These are phyloP conservation scores for Melozone crissalis DNA, from an alignment of 2,113 vertebrate genomes.

Conservation along the genomic window DNA sequence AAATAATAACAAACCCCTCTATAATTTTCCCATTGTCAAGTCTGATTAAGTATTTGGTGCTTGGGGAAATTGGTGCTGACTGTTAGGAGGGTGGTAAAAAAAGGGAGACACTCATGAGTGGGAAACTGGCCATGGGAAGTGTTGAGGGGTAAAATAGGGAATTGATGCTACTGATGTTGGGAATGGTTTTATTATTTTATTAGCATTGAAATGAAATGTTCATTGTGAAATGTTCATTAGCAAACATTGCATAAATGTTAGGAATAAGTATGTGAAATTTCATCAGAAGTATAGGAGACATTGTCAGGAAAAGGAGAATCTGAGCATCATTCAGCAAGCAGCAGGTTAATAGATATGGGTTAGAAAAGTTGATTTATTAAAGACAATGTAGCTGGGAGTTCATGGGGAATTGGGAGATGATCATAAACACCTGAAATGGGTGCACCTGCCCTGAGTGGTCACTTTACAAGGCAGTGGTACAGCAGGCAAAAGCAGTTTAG, in stretches of 20 bases:
- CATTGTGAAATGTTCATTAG: not conserved
- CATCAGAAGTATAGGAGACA: not conserved
- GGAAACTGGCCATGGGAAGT: not conserved
- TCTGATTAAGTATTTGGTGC: not conserved
- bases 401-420: not conserved
- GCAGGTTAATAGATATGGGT: not conserved
- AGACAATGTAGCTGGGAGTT: not conserved
- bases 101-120: not conserved
- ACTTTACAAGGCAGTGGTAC: not conserved
- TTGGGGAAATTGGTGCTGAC: not conserved
- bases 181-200: not conserved
- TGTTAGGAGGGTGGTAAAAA: not conserved
- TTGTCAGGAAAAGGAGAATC: not conserved
- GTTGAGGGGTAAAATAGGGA: not conserved
- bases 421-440: not conserved
- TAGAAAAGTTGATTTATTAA: not conserved
- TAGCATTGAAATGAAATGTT: not conserved
- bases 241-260: not conserved
- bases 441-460: accelerated
- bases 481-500: not conserved
- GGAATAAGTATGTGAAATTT: not conserved
- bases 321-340: not conserved
- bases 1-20: not conserved
- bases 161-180: not conserved
- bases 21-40: not conserved